Evolutionary conservation across 64 coral and sea anemone genomes (phyloP).

Genomic region (Stichodactyla mertensii): DNA sequence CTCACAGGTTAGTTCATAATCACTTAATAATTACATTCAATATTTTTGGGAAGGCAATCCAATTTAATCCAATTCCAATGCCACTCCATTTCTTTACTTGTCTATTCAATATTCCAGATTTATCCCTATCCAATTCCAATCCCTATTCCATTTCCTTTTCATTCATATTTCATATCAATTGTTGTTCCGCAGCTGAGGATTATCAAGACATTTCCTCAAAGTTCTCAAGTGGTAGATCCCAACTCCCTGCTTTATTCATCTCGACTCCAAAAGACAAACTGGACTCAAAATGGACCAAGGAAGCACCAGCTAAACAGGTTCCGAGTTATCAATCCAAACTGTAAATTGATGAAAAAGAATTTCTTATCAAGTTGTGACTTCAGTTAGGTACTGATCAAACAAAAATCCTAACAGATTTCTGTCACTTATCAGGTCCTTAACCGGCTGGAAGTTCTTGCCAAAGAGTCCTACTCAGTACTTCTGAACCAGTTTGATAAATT

Average conservation of each 20-base stretch:
- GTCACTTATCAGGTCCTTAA: conserved; percentile 45
- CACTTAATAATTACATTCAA: neutral
- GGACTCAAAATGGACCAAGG: conserved; percentile 75
- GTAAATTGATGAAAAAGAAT: no score
- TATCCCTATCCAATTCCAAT: neutral
- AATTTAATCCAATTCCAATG: neutral
- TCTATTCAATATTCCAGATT: neutral
- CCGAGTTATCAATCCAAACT: no score
- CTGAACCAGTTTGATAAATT: conserved; percentile 37
- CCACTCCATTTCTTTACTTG: neutral
- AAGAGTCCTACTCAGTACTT: conserved; percentile 57
- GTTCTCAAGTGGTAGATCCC: conserved; percentile 67
- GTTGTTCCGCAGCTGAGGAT: conserved; percentile 41
- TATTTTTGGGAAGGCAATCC: neutral
- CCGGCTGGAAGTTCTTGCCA: conserved; percentile 59
- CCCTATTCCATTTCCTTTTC: no score
- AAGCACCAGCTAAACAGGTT: conserved; percentile 66
- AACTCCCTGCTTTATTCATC: conserved; percentile 77
- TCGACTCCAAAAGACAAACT: conserved; percentile 82
- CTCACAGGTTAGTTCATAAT: conserved; percentile 56
- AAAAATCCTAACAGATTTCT: no score
- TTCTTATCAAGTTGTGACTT: no score
- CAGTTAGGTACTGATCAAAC: no score
- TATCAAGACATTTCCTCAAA: conserved; percentile 75
- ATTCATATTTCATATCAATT: neutral